A percentile compares a stretch with the other conserved stretches of the same genome.
Conservation (phyloP, 2,797 vertebrate species). For the Anableps anableps region DNA sequence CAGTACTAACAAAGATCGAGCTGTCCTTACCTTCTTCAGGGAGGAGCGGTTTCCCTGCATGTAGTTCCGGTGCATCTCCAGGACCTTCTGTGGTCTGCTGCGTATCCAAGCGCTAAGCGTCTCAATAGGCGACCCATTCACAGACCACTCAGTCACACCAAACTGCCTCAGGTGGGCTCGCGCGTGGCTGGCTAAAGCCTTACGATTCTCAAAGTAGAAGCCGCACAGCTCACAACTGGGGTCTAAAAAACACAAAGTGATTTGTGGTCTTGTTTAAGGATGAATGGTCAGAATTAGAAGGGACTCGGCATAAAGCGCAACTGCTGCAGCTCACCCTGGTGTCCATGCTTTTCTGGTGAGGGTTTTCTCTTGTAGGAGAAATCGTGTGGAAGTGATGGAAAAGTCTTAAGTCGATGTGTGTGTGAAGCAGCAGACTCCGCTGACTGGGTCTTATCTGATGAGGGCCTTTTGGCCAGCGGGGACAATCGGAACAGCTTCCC, state of each 20-base stretch:
- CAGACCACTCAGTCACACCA: slow-evolving; percentile 96
- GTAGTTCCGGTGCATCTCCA: slow-evolving; percentile 93
- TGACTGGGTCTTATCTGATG: slow-evolving; percentile 77
- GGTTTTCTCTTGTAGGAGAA: slow-evolving; percentile 90
- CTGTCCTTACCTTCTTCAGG: slow-evolving; percentile 87
- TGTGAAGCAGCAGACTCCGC: slow-evolving; percentile 52
- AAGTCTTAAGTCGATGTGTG: slow-evolving; percentile 71
- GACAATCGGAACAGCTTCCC: slow-evolving; percentile 80
- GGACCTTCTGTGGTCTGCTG: slow-evolving; percentile 90
- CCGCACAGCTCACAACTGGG: slow-evolving; percentile 96
- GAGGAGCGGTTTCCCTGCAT: slow-evolving; percentile 89
- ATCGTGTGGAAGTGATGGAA: slow-evolving; percentile 86
- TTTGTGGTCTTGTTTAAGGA: neutral
- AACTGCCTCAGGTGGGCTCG: slow-evolving; percentile 95
- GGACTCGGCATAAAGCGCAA: neutral
- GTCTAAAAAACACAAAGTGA: slow-evolving; percentile 64
- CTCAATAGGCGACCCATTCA: slow-evolving; percentile 96
- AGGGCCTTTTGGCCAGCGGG: slow-evolving; percentile 82
- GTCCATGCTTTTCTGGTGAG: slow-evolving; percentile 86
- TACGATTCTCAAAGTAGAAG: slow-evolving; percentile 96
- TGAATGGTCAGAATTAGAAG: neutral
- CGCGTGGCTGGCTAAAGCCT: slow-evolving; percentile 94
- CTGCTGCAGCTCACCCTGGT: slow-evolving; percentile 82
- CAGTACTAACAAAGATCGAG: neutral
- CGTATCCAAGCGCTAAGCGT: slow-evolving; percentile 97